A percentile compares a stretch with the other conserved stretches of the same genome.
Conservation (phyloP, 2,113 vertebrate genomes). For the Burhinus oedicnemus region DNA sequence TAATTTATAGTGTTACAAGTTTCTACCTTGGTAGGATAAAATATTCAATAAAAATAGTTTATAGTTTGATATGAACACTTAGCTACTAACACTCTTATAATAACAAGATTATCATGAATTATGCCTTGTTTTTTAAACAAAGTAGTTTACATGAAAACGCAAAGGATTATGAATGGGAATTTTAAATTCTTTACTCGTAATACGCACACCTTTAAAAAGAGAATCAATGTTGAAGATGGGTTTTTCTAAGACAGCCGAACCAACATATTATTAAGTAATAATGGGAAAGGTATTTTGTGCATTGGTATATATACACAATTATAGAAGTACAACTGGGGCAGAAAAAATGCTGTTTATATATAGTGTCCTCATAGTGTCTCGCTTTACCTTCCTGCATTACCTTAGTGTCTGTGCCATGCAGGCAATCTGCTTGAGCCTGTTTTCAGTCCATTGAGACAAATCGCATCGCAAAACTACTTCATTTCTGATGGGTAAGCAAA, state of each 20-base stretch:
- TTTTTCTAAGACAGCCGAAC: slow-evolving; percentile 2
- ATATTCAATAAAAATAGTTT: slow-evolving; percentile 41
- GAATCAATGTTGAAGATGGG: background rate
- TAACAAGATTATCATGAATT: slow-evolving; percentile 12
- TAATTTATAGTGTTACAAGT: slow-evolving; percentile 31
- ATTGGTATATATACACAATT: background rate
- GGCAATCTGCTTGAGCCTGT: background rate
- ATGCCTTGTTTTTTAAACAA: slow-evolving; percentile 49
- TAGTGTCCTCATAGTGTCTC: background rate
- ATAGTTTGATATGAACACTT: slow-evolving; percentile 1
- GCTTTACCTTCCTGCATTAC: background rate
- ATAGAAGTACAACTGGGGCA: background rate
- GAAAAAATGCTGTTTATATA: background rate
- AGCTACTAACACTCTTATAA: background rate
- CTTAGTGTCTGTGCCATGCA: background rate
- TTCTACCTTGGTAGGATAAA: slow-evolving; percentile 52
- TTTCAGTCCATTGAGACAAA: background rate
- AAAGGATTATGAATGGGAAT: background rate
- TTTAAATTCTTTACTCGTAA: background rate
- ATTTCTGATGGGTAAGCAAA: background rate
- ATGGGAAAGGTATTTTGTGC: background rate
- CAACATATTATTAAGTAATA: background rate
- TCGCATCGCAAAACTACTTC: background rate
- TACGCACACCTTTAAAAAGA: background rate
- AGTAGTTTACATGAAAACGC: background rate